A percentile compares a stretch with the other conserved stretches of the same genome.
Evolutionary conservation across 2,888 invertebrate genomes (phyloP).

Genomic region (Leucoptera coffeella): DNA sequence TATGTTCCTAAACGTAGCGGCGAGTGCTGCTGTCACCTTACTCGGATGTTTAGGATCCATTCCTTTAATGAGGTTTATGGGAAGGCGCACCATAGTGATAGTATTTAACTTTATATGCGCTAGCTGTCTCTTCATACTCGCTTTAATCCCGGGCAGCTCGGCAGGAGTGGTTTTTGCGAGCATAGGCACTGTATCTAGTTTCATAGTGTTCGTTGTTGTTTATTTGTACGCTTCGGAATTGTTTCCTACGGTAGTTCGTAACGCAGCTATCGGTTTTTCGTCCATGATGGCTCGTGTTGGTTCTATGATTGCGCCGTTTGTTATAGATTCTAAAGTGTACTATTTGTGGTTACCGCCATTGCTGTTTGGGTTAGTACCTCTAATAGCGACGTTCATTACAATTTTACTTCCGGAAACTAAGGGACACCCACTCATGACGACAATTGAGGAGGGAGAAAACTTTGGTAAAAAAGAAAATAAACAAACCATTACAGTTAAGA

Average conservation of each 20-base stretch:
- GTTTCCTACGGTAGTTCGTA: slow-evolving; percentile 84
- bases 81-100: slow-evolving; percentile 61
- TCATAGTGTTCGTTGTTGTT: slow-evolving; percentile 77
- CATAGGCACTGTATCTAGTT: slow-evolving; percentile 71
- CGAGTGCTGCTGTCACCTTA: slow-evolving; percentile 61
- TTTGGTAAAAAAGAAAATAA: not conserved
- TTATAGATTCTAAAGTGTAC: slow-evolving; percentile 54
- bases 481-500: too few species aligned
- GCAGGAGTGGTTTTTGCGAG: slow-evolving; percentile 58
- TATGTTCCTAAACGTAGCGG: slow-evolving; percentile 69
- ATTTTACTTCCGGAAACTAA: slow-evolving; percentile 73
- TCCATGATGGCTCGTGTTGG: slow-evolving; percentile 84
- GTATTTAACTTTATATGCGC: slow-evolving; percentile 58
- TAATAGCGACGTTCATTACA: slow-evolving; percentile 50
- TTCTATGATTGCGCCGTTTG: slow-evolving; percentile 78
- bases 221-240: slow-evolving; percentile 84
- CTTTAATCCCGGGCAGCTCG: slow-evolving; percentile 35
- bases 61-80: slow-evolving; percentile 58
- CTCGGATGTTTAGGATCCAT: slow-evolving; percentile 57
- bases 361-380: slow-evolving; percentile 63
- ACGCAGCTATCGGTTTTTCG: slow-evolving; percentile 82
- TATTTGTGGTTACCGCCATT: slow-evolving; percentile 61
- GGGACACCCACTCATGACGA: slow-evolving; percentile 69
- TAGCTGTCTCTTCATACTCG: slow-evolving; percentile 53
- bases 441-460: slow-evolving; percentile 62